These are phyloP conservation scores for Drosophila hawaiiensis DNA, from an alignment of 2,888 invertebrate genomes.

Conservation along the genomic window DNA sequence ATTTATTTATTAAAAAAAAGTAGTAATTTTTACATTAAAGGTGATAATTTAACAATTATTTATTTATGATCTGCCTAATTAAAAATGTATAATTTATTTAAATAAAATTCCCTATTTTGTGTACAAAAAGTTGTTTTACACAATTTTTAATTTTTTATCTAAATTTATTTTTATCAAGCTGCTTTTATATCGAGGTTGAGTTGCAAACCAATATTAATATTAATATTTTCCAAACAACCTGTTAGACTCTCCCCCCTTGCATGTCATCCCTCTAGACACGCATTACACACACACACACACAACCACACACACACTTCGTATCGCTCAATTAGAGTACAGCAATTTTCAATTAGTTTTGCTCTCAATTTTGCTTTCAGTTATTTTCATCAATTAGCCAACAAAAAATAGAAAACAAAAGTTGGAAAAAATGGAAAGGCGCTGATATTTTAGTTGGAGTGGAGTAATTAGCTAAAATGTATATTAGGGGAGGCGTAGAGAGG, in stretches of 20 bases:
- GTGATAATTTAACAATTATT: not conserved
- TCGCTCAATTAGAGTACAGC: constrained; percentile 37
- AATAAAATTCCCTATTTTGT: not conserved
- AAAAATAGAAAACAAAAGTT: constrained; percentile 67
- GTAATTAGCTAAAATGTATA: constrained; percentile 60
- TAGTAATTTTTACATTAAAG: not conserved
- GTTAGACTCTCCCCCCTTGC: constrained; percentile 2
- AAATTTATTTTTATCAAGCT: not conserved
- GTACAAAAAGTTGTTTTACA: not conserved
- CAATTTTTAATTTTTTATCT: not conserved
- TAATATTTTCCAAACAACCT: not conserved
- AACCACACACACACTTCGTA: constrained; percentile 8
- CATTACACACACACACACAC: constrained; percentile 7
- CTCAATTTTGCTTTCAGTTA: constrained; percentile 68
- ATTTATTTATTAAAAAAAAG: not conserved
- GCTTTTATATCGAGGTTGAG: not conserved
- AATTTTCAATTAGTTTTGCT: constrained; percentile 75
- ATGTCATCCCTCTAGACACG: not conserved
- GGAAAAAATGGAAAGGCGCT: constrained; percentile 59
- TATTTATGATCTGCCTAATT: not conserved
- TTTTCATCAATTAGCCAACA: constrained; percentile 60
- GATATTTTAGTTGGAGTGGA: constrained; percentile 35
- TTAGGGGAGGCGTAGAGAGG: not conserved
- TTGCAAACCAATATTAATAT: not conserved
- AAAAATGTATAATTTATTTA: not conserved